Base-by-base conservation (phyloP, 1,140 invertebrate species). In the Bombyx mandarina region DNA sequence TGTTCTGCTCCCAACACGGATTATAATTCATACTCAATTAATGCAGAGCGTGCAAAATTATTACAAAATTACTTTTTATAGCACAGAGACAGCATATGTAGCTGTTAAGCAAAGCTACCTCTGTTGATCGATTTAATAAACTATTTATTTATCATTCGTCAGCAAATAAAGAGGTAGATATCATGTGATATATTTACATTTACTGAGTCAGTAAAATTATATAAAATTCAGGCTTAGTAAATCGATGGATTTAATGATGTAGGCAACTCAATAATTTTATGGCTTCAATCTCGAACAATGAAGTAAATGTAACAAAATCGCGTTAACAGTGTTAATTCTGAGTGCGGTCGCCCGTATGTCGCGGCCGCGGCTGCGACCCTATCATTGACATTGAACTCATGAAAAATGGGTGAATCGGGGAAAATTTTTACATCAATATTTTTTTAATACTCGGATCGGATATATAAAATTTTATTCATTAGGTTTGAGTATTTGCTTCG, bases 311-410 rank as follows among this genome's bases (percentile, higher is more conserved):
- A 46, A 54, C n/a, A 46, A 56, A 54, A 56, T 49, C 54, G 54
- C 9, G 9, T 42, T 48, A 48, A 10, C 46, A 56, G 54, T 59
- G 62, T 58, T 59, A 66, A 50, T 54, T 51, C 4, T 35, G 26
- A 35, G 2, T 35, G 26, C 26, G 26, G 61, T 56, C 53, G 65
- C 81, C 78, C 81, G 79, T 81, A 85, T 85, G 61, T 53, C 54
- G 58, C 57, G 51, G 62, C 68, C 72, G 68, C 67, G 73, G 65
- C 60, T 50, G 45, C 66, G 70, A 65, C 65, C 69, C 68, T 74
- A 77, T 69, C 70, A 74, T 72, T 85, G 82, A 82, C 79, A 82
- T 81, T 85, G 79, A 85, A 82, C 82, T 83, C 73, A 61, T 71
- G 69, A 57, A 58, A 63, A 49, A 72, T 68, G 71, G 45, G 4